These are phyloP conservation scores for pig (Sus scrofa) DNA, from an alignment of 2,113 vertebrate species.

Conservation along the genomic window DNA sequence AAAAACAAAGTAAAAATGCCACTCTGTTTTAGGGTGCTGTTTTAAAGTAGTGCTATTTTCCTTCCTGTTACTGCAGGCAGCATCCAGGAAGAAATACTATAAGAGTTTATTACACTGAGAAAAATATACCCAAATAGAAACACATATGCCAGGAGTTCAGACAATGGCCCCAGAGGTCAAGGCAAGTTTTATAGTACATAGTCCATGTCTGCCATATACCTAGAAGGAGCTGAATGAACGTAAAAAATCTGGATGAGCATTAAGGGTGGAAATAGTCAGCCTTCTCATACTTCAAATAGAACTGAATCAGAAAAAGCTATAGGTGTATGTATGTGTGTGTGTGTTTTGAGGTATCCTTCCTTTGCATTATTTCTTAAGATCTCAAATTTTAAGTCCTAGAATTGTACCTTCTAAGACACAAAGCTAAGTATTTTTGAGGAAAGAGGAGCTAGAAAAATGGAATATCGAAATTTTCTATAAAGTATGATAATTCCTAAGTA, in stretches of 20 bases:
- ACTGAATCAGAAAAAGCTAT: background rate
- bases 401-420: background rate
- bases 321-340: rapidly evolving
- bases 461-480: background rate
- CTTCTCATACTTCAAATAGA: background rate
- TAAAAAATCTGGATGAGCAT: background rate
- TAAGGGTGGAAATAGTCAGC: background rate
- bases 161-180: background rate
- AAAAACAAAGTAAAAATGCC: background rate
- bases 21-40: background rate
- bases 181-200: background rate
- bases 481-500: background rate
- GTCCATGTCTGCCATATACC: background rate
- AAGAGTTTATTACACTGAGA: background rate
- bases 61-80: background rate
- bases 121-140: background rate
- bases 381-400: background rate
- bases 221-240: background rate
- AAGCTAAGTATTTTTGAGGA: background rate
- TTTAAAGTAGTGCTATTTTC: background rate
- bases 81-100: background rate
- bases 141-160: background rate
- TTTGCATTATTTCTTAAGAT: background rate
- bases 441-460: background rate
- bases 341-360: background rate